Conservation (phyloP, 2,797 vertebrate genomes). For the Okamejei kenojei region DNA sequence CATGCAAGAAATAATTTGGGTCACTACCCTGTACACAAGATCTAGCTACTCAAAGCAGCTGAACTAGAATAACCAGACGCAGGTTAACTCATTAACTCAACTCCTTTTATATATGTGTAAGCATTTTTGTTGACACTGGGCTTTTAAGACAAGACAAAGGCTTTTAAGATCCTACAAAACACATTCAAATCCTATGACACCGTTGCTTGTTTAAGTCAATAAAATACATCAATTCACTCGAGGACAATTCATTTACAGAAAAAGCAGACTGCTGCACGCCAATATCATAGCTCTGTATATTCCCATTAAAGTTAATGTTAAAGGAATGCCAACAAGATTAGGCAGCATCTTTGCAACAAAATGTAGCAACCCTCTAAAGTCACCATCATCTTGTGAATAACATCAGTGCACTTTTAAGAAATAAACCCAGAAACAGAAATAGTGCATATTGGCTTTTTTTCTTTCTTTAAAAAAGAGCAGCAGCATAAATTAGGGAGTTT, state of each 20-base stretch:
- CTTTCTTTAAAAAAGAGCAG: constrained; percentile 56
- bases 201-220: constrained; percentile 16
- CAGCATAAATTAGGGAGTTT: constrained; percentile 66
- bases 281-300: constrained; percentile 31
- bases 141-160: constrained; percentile 31
- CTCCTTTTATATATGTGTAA: constrained; percentile 9
- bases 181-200: constrained; percentile 25
- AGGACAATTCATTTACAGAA: neutral
- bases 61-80: neutral
- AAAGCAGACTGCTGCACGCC: constrained; percentile 31
- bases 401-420: constrained; percentile 70
- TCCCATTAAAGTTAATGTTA: constrained; percentile 10
- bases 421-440: constrained; percentile 69
- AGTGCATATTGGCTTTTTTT: constrained; percentile 66
- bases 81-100: neutral
- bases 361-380: constrained; percentile 52
- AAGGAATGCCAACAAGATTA: constrained; percentile 27
- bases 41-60: constrained; percentile 31
- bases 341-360: constrained; percentile 43
- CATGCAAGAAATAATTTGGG: constrained; percentile 7
- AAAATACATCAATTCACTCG: constrained; percentile 29
- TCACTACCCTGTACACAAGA: neutral
- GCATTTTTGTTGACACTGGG: constrained; percentile 9
- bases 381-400: constrained; percentile 35
- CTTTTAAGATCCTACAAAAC: neutral